Conservation (phyloP, 2,888 invertebrate species). For the Cerceris ruficornis region DNA sequence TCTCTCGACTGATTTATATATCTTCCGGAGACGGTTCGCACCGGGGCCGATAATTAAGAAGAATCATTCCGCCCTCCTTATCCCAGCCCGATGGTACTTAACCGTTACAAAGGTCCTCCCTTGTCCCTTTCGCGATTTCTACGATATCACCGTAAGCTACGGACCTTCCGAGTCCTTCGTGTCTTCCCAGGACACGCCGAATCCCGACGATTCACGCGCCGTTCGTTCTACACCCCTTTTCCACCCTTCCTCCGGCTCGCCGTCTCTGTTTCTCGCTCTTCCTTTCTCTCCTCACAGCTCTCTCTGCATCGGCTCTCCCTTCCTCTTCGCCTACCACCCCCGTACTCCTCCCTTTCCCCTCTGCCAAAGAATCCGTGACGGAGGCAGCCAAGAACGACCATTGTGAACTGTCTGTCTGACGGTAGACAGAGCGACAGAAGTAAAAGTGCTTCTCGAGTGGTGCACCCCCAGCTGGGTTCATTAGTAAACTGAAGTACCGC, state of each 20-base stretch:
- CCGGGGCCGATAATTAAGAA: constrained; percentile 36
- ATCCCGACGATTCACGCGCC: no score
- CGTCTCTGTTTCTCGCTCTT: no score
- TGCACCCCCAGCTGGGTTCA: constrained; percentile 74
- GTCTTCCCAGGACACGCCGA: no score
- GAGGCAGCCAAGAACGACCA: constrained; percentile 42
- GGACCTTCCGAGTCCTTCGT: no score
- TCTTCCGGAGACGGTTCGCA: constrained; percentile 6
- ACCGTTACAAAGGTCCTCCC: constrained; percentile 6
- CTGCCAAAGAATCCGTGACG: constrained; percentile 47
- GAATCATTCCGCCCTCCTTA: constrained; percentile 28
- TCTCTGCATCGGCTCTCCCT: background rate
- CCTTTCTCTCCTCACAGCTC: no score
- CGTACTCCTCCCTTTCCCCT: background rate
- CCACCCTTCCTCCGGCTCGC: no score
- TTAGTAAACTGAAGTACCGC: constrained; percentile 75
- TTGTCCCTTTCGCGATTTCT: constrained; percentile 4
- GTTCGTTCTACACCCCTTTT: no score
- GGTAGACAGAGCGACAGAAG: constrained; percentile 74
- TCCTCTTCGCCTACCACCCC: background rate
- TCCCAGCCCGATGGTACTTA: constrained; percentile 4
- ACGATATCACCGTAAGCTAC: no score
- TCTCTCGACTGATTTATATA: constrained; percentile 36
- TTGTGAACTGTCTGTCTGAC: constrained; percentile 61
- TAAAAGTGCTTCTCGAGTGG: constrained; percentile 78